Base-by-base conservation (phyloP, 2,113 vertebrate species). In the Gallinago media region DNA sequence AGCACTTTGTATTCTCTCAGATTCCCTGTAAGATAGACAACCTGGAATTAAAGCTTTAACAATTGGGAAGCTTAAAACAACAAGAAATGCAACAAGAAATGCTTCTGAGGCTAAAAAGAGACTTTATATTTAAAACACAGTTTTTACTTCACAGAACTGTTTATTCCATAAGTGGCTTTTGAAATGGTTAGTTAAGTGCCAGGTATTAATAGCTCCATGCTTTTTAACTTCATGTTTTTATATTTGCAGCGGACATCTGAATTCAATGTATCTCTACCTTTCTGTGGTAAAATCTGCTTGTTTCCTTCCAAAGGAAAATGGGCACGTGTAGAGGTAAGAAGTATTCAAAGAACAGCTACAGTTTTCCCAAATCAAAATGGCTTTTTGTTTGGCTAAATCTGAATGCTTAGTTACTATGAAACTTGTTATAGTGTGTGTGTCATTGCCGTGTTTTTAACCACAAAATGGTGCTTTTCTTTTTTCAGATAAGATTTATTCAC, bases 271-370 rank as follows among this genome's bases (percentile, higher is more conserved):
- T 98, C 98, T 1, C 92, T 98, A 68, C 99, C 99, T 27, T 99
- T 99, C 96, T 98, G 96, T 97, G 99, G 99, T 77, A 99, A 99
- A 96, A 97, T 99, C 85, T 99, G 99, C 97, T 97, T 99, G 74
- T 98, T 99, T 73, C 97, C 97, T 70, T 98, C 98, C 96, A 99
- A 99, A 98, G 99, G 98, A 94, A 99, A 98, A 94, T 99, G 98
- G 99, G 97, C 98, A 76, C 98, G 99, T 96, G 99, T 98, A 22
- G 99, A 99, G 99, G 99, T 99, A 98, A 98, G 96, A 89, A 74
- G 58, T 34, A 59, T 55, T 85, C 49, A 40, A 49, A 87, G 46
- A 89, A 27, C 27, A 62, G 16, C 52, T 55, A 15, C 34, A 22
- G 8, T 88, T 85, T 78, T 46, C 23, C 34, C 7, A 25, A 8